Evolutionary conservation across 2,797 vertebrate genomes (phyloP).

Genomic region (Crenichthys baileyi): DNA sequence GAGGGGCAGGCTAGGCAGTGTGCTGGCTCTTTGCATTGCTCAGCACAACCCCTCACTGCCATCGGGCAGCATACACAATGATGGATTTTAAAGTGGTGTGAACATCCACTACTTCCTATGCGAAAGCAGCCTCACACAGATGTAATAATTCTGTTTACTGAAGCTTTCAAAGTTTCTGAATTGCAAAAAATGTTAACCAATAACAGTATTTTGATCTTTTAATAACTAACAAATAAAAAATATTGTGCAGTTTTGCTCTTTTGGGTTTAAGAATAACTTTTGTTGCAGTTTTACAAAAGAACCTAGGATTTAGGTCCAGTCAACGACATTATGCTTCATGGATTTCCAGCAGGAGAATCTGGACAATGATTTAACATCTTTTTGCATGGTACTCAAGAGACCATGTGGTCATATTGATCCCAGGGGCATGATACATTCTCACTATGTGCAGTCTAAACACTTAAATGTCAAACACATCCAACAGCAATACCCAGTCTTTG

Average conservation of each 20-base stretch:
- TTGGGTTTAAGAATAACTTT: neutral
- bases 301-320: neutral
- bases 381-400: conserved; percentile 4
- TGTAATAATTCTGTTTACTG: neutral
- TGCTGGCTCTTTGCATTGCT: no score
- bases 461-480: neutral
- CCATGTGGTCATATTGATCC: conserved; percentile 7
- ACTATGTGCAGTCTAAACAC: neutral
- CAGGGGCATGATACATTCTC: conserved; percentile 1
- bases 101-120: neutral
- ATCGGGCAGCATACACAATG: neutral
- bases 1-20: neutral
- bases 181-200: neutral
- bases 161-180: neutral
- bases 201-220: neutral
- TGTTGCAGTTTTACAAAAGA: neutral
- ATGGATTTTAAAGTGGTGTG: neutral
- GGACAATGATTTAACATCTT: neutral
- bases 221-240: neutral
- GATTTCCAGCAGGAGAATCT: neutral
- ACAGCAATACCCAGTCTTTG: neutral
- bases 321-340: neutral
- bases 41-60: no score
- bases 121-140: neutral
- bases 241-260: neutral